These are phyloP conservation scores for Apis cerana DNA, from an alignment of 1,140 invertebrate species.

Conservation along the genomic window DNA sequence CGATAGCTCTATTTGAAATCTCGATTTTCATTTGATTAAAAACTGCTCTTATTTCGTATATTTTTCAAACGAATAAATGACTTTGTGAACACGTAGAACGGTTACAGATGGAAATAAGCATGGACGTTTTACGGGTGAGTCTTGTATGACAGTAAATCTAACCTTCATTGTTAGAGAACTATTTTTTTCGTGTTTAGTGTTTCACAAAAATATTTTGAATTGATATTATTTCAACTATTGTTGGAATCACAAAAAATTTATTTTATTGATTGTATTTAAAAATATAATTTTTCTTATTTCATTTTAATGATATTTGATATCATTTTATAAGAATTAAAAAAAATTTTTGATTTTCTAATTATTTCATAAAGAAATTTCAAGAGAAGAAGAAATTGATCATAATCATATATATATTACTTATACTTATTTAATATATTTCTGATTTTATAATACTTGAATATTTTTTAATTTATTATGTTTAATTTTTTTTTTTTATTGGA, in stretches of 20 bases:
- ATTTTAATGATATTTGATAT: not conserved
- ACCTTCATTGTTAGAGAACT: not conserved
- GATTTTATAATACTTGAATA: not conserved
- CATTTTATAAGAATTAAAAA: not conserved
- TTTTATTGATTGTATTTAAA: not conserved
- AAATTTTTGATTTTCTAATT: not conserved
- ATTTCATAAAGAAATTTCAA: not conserved
- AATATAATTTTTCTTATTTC: too few species aligned
- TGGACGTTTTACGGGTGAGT: slow-evolving; percentile 31
- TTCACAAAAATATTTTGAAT: not conserved
- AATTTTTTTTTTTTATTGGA: not conserved
- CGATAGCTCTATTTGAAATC: not conserved
- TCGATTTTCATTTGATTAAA: not conserved
- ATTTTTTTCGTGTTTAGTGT: not conserved
- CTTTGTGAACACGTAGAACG: not conserved
- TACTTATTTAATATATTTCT: not conserved
- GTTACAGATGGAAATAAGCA: slow-evolving; percentile 19
- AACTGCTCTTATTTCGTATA: accelerated
- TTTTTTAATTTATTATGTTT: not conserved
- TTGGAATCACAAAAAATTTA: not conserved
- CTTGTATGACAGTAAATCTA: not conserved
- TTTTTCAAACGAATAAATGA: not conserved
- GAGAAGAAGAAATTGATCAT: not conserved
- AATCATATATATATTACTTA: not conserved
- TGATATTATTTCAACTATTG: not conserved